Evolutionary conservation across 2,113 vertebrate genomes (phyloP), one percentile per base, ranked within the genome.

Genomic region (Mixornis gularis): DNA sequence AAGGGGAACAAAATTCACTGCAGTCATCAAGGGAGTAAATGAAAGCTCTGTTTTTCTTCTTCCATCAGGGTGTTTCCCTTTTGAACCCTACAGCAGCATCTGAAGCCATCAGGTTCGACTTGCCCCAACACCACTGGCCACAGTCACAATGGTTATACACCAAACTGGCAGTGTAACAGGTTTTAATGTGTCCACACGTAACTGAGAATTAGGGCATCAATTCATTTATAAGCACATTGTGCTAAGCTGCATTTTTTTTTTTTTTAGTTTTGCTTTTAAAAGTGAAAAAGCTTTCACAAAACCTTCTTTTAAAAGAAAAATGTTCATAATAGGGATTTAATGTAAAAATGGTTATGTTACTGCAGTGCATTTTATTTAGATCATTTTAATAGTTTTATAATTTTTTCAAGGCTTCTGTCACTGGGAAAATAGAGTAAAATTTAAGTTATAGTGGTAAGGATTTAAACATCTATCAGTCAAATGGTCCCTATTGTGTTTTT

Each of bases 141-240:
- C 18, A 20, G 38, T 5, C 59, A 48, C 13, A 44, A 19, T 7
- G 3, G 12, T 34, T 63, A 36, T 10, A 27, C 29, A 3, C 13
- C 9, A 10, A 76, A 34, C 20, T 48, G 24, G 36, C 25, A 40
- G 3, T 0, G 1, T 8, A 55, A n/a, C 9, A 32, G 2, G 12
- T 29, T 32, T 81, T 69, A 22, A 29, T 21, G 20, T n/a, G 8
- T 46, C 58, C 2, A 2, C 22, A 46, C 1, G 0, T 69, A 40
- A 44, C n/a, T 36, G 27, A 68, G 53, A 69, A 69, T 34, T 53
- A 34, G 20, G 11, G 44, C 27, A n/a, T 3, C 18, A 6, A 43
- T 29, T 62, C 13, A 48, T 49, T 74, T 85, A 38, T 19, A 63
- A 81, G 12, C 12, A 60, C 38, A 40, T 26, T 64, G 5, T 34